These are phyloP conservation scores for Sinocyclocheilus anshuiensis DNA, from an alignment of 2,113 vertebrate species.

Conservation along the genomic window DNA sequence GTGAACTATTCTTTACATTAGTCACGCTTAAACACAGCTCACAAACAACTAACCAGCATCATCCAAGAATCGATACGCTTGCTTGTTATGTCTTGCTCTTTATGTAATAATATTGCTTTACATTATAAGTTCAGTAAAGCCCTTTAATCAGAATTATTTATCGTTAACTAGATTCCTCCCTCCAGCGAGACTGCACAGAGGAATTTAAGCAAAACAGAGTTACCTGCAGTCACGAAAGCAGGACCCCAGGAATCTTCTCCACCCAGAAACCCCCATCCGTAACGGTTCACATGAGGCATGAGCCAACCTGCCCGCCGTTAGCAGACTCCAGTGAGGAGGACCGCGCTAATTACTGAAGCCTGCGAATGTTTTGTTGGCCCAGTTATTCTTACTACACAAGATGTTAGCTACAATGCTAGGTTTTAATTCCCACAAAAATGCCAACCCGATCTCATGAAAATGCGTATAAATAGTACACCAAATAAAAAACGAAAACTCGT, in stretches of 20 bases:
- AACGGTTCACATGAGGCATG: conserved; percentile 55
- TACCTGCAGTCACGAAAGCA: conserved; percentile 23
- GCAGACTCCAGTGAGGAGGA: conserved; percentile 47
- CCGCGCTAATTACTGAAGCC: neutral
- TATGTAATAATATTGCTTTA: neutral
- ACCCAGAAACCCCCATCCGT: neutral
- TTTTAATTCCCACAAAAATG: too few species aligned
- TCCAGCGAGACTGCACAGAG: conserved; percentile 44
- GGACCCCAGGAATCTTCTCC: conserved; percentile 16
- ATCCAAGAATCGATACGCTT: neutral
- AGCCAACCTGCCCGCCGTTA: conserved; percentile 66
- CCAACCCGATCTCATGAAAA: too few species aligned
- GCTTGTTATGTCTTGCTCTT: neutral
- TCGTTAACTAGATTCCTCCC: conserved; percentile 44
- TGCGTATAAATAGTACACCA: too few species aligned
- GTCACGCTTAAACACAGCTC: conserved; percentile 42
- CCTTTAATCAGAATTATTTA: conserved; percentile 37
- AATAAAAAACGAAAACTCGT: too few species aligned
- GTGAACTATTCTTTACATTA: conserved; percentile 51
- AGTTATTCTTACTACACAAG: too few species aligned
- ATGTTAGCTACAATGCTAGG: too few species aligned
- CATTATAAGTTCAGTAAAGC: conserved; percentile 44
- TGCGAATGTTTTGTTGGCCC: neutral
- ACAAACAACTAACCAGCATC: conserved; percentile 27
- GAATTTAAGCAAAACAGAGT: conserved; percentile 47